These are phyloP conservation scores for Epistrophella euchroma DNA, from an alignment of 2,888 invertebrate genomes.

Conservation along the genomic window DNA sequence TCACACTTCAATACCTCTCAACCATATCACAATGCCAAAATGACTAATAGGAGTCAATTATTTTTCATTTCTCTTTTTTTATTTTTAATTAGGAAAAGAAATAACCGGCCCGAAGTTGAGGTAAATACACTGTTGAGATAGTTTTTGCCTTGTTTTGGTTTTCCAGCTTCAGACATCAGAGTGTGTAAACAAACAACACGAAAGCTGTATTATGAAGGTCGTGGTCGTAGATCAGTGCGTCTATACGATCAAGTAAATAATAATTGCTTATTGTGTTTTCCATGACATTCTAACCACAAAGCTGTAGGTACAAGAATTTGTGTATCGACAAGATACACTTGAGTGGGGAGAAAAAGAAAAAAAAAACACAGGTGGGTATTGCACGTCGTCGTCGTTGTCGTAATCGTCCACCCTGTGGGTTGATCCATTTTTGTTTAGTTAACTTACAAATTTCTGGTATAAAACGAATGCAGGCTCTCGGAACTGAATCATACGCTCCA, in stretches of 20 bases:
- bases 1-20: not conserved
- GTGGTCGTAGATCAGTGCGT: slow-evolving; percentile 49
- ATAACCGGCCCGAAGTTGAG: not conserved
- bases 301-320: not conserved
- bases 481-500: slow-evolving; percentile 58
- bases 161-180: slow-evolving; percentile 38
- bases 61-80: not conserved
- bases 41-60: slow-evolving; percentile 64
- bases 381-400: not conserved
- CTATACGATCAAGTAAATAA: slow-evolving; percentile 25
- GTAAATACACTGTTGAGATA: slow-evolving; percentile 3
- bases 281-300: slow-evolving; percentile 65
- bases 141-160: slow-evolving; percentile 33
- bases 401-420: slow-evolving; percentile 44
- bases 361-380: slow-evolving; percentile 45
- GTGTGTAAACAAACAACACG: slow-evolving; percentile 3
- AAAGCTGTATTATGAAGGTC: slow-evolving; percentile 57
- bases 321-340: not conserved
- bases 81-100: not conserved
- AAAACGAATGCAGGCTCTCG: slow-evolving; percentile 51
- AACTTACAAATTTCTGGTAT: slow-evolving; percentile 43
- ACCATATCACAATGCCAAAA: slow-evolving; percentile 30
- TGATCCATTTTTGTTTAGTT: slow-evolving; percentile 38
- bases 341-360: slow-evolving; percentile 10
- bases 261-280: slow-evolving; percentile 49